phyloP scores from a whole-genome alignment of 2,888 invertebrate genomes.

The Alitta virens region DNA sequence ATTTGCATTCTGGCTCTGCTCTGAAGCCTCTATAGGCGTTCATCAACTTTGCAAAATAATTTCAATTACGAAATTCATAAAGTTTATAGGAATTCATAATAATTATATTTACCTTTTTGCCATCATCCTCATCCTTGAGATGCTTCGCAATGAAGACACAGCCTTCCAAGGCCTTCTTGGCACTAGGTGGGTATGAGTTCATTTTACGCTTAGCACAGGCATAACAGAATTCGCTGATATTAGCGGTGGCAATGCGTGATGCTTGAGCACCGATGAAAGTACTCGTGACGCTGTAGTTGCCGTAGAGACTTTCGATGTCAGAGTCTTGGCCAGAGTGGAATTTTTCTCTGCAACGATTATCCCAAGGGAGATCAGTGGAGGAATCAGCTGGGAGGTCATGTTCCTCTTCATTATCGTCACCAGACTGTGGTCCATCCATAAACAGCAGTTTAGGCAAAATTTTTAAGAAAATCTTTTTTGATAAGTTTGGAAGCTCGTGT shows the following conservation, averaged over 20 bases:
- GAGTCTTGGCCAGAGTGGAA: background rate
- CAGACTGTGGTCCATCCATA: constrained; percentile 61
- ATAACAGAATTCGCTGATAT: constrained; percentile 9
- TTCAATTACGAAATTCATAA: no score
- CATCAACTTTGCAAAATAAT: no score
- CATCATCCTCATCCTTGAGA: constrained; percentile 90
- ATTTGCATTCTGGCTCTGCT: no score
- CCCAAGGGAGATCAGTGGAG: background rate
- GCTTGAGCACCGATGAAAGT: constrained; percentile 11
- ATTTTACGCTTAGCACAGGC: constrained; percentile 22
- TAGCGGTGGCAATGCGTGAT: background rate
- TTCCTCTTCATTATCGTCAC: constrained; percentile 66
- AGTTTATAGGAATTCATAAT: no score
- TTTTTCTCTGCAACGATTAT: background rate
- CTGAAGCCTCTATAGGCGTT: no score
- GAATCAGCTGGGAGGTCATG: background rate
- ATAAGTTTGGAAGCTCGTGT: constrained; percentile 96
- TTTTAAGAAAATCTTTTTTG: constrained; percentile 89
- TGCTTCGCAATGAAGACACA: constrained; percentile 95
- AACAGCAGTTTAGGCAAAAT: constrained; percentile 87
- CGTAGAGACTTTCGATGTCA: constrained; percentile 5
- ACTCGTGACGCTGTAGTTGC: constrained; percentile 8
- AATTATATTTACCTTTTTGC: constrained; percentile 95
- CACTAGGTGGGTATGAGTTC: constrained; percentile 20
- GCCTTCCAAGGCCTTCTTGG: constrained; percentile 81